Evolutionary conservation across 2,888 invertebrate genomes (phyloP).

Genomic region (Blastobasis lacticolella): DNA sequence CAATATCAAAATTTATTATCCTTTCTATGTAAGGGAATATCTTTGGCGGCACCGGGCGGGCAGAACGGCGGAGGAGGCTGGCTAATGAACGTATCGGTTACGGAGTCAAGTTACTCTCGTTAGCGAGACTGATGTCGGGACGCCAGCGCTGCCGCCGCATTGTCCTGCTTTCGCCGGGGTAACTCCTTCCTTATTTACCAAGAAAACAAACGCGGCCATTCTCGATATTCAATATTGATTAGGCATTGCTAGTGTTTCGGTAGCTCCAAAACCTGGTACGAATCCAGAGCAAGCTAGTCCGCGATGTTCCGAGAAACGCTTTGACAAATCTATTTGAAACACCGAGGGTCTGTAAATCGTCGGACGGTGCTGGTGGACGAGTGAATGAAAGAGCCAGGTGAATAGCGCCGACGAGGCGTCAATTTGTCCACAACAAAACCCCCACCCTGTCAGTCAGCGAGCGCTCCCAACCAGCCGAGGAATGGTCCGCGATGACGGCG

Average conservation of each 20-base stretch:
- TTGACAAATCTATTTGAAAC: not conserved
- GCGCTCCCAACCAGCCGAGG: slow-evolving; percentile 56
- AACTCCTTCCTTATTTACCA: slow-evolving; percentile 11
- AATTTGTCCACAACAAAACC: slow-evolving; percentile 52
- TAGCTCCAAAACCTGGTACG: not conserved
- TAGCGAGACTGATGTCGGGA: slow-evolving; percentile 35
- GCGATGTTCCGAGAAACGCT: not conserved
- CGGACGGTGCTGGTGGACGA: slow-evolving; percentile 2
- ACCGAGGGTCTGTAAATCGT: slow-evolving; percentile 2
- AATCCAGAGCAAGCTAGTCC: slow-evolving; percentile 6
- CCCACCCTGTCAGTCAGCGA: slow-evolving; percentile 63
- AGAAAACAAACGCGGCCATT: too few species aligned
- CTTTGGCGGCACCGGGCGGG: slow-evolving; percentile 30
- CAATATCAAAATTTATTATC: slow-evolving; percentile 1
- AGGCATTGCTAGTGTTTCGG: not conserved
- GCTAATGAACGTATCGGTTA: slow-evolving; percentile 62
- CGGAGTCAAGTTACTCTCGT: slow-evolving; percentile 58
- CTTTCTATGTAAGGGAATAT: slow-evolving; percentile 28
- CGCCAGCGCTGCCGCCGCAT: slow-evolving; percentile 34
- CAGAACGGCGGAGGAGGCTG: slow-evolving; percentile 36
- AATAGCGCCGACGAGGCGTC: slow-evolving; percentile 41
- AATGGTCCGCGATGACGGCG: slow-evolving; percentile 66
- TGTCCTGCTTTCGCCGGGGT: slow-evolving; percentile 31
- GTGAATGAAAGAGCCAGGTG: slow-evolving; percentile 31
- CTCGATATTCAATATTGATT: too few species aligned